Conservation (phyloP, 2,797 vertebrate species). For the Takifugu ocellatus region DNA sequence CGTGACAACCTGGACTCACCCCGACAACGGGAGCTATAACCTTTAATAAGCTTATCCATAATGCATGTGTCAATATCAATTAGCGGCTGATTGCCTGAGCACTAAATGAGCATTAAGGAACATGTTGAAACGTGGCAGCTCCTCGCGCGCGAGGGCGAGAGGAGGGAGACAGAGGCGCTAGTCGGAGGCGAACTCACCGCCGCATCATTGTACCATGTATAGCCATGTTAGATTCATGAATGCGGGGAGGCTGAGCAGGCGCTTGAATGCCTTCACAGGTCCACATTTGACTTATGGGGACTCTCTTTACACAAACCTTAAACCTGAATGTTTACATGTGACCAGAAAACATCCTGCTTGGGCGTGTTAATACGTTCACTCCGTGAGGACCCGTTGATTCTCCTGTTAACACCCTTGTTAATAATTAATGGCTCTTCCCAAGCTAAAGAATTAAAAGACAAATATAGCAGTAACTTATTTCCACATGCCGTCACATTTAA, state of each 20-base stretch:
- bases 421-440: background rate
- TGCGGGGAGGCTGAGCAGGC: conserved; percentile 4
- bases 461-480: too few relatives aligned
- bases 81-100: too few relatives aligned
- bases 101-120: conserved; percentile 36
- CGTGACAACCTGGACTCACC: too few relatives aligned
- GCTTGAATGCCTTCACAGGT: conserved; percentile 22
- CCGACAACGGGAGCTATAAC: too few relatives aligned
- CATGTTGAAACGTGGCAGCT: conserved; percentile 30
- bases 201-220: conserved; percentile 29
- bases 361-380: conserved; percentile 14
- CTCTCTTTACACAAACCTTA: conserved; percentile 1
- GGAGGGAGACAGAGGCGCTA: background rate
- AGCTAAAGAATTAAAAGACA: background rate
- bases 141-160: background rate
- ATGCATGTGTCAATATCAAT: conserved; percentile 34
- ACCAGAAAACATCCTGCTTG: conserved; percentile 6
- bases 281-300: too few relatives aligned
- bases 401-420: too few relatives aligned
- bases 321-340: conserved; percentile 20
- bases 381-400: background rate
- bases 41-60: too few relatives aligned
- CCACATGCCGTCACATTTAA: too few relatives aligned
- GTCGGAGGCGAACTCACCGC: conserved; percentile 16
- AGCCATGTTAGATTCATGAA: conserved; percentile 21